phyloP scores from a whole-genome alignment of 2,113 vertebrate genomes.

The Rhynchomys soricoides region DNA sequence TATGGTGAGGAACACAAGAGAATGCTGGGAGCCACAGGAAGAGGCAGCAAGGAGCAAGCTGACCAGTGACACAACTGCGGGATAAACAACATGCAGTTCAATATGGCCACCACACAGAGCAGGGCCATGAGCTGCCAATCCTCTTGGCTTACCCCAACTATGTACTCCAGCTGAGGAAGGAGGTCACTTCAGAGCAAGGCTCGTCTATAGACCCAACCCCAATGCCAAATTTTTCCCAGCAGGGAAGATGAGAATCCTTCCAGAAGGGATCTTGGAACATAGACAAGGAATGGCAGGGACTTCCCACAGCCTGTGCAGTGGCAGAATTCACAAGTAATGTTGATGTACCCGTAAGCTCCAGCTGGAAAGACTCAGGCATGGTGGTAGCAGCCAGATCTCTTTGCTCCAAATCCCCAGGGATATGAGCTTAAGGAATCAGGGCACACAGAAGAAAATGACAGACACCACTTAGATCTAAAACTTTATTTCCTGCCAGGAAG shows the following conservation, averaged over 20 bases:
- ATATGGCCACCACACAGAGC: fast-evolving
- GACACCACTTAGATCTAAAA: conserved; percentile 15
- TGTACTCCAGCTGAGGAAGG: not conserved
- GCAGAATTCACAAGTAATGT: not conserved
- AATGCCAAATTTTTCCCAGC: not conserved
- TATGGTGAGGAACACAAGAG: not conserved
- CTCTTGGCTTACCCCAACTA: not conserved
- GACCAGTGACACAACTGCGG: too few relatives aligned
- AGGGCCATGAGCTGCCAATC: too few relatives aligned
- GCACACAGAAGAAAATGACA: not conserved
- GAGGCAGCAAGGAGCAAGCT: fast-evolving
- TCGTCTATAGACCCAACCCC: not conserved
- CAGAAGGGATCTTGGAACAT: not conserved
- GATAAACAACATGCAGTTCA: not conserved
- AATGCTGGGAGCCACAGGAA: not conserved
- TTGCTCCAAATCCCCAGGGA: not conserved
- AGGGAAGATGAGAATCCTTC: not conserved
- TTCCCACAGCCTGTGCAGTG: not conserved
- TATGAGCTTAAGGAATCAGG: not conserved
- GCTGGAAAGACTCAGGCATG: not conserved
- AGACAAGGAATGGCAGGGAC: fast-evolving
- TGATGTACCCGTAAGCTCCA: not conserved
- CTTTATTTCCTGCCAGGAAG: conserved; percentile 70
- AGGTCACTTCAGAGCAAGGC: not conserved
- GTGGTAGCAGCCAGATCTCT: not conserved